These are phyloP conservation scores for Habropoda laboriosa DNA, from an alignment of 1,140 invertebrate species.

Conservation along the genomic window DNA sequence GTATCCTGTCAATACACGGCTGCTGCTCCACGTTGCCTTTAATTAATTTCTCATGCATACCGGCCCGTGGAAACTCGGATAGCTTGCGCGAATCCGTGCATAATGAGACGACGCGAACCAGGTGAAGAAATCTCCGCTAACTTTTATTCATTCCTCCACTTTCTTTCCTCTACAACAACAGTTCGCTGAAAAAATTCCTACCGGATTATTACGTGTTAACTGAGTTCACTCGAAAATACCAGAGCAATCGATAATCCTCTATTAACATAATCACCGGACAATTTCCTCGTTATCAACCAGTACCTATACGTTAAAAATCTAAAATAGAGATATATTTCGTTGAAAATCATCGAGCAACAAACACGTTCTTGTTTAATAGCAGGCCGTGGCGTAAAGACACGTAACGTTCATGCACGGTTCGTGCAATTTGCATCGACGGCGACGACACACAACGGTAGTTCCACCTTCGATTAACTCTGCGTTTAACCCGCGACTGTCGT, in stretches of 20 bases:
- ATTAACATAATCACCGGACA: background rate
- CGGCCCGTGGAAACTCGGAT: conserved; percentile 57
- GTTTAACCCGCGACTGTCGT: background rate
- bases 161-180: conserved; percentile 18
- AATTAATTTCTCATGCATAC: conserved; percentile 67
- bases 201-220: too few species aligned
- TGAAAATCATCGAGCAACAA: background rate
- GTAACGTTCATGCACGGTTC: background rate
- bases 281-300: conserved; percentile 9
- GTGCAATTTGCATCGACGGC: conserved; percentile 25
- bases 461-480: conserved; percentile 7
- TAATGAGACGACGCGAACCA: conserved; percentile 55
- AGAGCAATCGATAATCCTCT: background rate
- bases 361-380: background rate
- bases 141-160: conserved; percentile 41
- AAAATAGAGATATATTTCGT: background rate
- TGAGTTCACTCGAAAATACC: background rate
- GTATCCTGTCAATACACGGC: conserved; percentile 51
- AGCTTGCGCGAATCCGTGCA: conserved; percentile 37
- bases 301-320: too few species aligned
- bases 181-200: too few species aligned
- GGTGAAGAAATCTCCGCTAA: conserved; percentile 48
- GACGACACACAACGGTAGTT: conserved; percentile 3
- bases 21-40: conserved; percentile 42
- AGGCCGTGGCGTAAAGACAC: background rate